These are phyloP conservation scores for Orgyia antiqua DNA, from an alignment of 2,888 invertebrate genomes.

Conservation along the genomic window DNA sequence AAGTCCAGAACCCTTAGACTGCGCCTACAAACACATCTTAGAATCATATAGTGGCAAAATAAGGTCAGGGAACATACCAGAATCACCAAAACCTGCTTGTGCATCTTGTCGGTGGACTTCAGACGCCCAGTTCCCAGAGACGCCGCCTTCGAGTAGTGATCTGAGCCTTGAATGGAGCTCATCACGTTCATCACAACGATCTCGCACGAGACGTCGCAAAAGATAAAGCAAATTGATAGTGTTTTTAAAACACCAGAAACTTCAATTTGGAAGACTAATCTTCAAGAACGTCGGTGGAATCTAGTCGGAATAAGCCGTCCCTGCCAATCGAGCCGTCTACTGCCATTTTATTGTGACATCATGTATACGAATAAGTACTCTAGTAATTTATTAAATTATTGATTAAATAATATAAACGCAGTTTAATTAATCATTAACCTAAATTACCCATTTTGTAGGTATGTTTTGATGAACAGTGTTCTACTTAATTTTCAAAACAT, in stretches of 20 bases:
- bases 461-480: not conserved
- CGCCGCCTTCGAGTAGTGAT: constrained; percentile 63
- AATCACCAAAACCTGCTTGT: constrained; percentile 52
- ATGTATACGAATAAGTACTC: constrained; percentile 6
- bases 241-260: constrained; percentile 25
- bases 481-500: constrained; percentile 1
- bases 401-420: constrained; percentile 3
- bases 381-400: constrained; percentile 18
- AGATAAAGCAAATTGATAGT: constrained; percentile 41
- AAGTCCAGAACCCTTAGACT: constrained; percentile 60
- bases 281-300: constrained; percentile 15
- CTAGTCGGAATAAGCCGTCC: constrained; percentile 8
- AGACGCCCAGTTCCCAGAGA: constrained; percentile 68
- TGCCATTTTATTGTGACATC: constrained; percentile 15
- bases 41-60: constrained; percentile 50
- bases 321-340: constrained; percentile 4
- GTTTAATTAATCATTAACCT: constrained; percentile 1
- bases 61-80: constrained; percentile 40
- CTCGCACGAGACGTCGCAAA: constrained; percentile 55
- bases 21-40: constrained; percentile 71
- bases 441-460: not conserved
- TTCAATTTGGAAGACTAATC: constrained; percentile 27
- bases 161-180: constrained; percentile 70
- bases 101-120: constrained; percentile 71
- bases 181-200: constrained; percentile 50